phyloP scores from a whole-genome alignment of 2,888 invertebrate genomes.

The Plusia festucae region DNA sequence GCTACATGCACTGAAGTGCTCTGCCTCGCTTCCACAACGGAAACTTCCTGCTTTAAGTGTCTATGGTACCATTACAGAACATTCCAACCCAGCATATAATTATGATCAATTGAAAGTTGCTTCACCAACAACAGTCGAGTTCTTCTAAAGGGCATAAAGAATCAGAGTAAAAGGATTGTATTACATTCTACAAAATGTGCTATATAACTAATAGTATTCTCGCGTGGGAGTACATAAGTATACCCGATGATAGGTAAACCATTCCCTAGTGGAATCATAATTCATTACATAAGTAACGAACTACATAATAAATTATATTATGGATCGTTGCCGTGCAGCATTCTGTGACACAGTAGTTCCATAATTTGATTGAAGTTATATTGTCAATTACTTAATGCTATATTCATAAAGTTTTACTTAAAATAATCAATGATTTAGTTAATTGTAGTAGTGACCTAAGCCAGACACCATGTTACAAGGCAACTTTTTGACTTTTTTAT shows the following conservation, averaged over 20 bases:
- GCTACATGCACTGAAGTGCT: too few relatives aligned
- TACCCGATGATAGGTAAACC: conserved; percentile 26
- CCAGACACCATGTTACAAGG: too few relatives aligned
- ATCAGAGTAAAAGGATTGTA: not conserved
- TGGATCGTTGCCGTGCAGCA: conserved; percentile 18
- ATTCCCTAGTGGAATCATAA: conserved; percentile 41
- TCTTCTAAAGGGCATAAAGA: not conserved
- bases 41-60: too few relatives aligned
- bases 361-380: conserved; percentile 1
- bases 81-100: too few relatives aligned
- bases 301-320: conserved; percentile 12
- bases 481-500: too few relatives aligned
- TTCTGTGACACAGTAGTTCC: not conserved
- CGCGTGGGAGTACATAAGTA: conserved; percentile 14
- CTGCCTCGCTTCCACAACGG: too few relatives aligned
- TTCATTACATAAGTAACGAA: conserved; percentile 29
- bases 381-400: not conserved
- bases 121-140: not conserved
- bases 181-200: conserved; percentile 5
- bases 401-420: conserved; percentile 1
- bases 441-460: not conserved
- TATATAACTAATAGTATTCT: conserved; percentile 13
- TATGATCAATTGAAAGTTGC: not conserved
- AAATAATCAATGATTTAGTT: not conserved
- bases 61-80: too few relatives aligned